Evolutionary conservation across 2,797 vertebrate genomes (phyloP), one percentile per base, ranked within the genome.

Genomic region (Australoheros facetus): DNA sequence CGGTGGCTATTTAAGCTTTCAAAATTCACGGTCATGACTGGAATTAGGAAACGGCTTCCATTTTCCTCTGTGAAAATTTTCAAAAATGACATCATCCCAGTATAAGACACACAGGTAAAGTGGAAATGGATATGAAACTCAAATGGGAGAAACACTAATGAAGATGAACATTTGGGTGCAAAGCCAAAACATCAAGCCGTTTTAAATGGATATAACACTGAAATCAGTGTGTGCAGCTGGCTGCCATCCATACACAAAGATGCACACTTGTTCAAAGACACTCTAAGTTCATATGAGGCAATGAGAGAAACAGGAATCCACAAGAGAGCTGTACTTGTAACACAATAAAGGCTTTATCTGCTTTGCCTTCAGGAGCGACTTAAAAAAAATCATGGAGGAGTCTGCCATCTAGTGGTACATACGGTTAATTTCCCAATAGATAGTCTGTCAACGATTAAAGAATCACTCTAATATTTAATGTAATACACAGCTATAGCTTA

Each of bases 371-470:
- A 87, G 45, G 53, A 71, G 79, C 51, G 56, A 5, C 56, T 66
- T 11, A 23, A 3, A 66, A 17, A 66, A 66, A 48, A 32, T 42
- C 9, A 48, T 45, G 28, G 59, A 9, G 5, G 5, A 78, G 56
- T n/a, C 75, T 85, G 89, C 80, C 88, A 85, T 88, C 91, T 75
- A 79, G 76, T 79, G 87, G 77, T 66, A 13, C 14, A 53, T 10
- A 4, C 1, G 28, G 30, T 60, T 9, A 0, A 32, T 16, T 14
- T 73, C 17, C 13, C 4, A 30, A 13, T 7, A 13, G 1, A 45
- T 6, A 21, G 5, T 55, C 4, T 64, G 14, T 21, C 1, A 21
- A 7, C 7, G 5, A 45, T 3, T 70, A 19, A 78, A 64, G 73
- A 77, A 83, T 79, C 1, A 54, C 34, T 77, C 55, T 54, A 54